Evolutionary conservation across 2,113 vertebrate genomes (phyloP).

Genomic region (Osmerus mordax): DNA sequence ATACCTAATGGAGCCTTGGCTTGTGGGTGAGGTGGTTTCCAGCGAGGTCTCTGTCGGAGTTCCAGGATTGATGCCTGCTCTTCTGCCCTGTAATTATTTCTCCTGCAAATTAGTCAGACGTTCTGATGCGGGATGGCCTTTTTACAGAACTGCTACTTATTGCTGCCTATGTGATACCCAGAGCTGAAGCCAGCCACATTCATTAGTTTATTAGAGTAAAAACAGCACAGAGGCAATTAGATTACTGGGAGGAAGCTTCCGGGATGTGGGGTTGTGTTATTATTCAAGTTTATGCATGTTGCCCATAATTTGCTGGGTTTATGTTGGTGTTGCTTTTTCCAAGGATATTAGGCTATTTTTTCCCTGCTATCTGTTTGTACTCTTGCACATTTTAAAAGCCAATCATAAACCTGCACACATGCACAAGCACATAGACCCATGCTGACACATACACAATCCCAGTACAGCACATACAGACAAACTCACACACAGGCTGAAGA

Average conservation of each 20-base stretch:
- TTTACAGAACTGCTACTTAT: slow-evolving; percentile 67
- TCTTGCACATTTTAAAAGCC: slow-evolving; percentile 57
- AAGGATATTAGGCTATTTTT: slow-evolving; percentile 44
- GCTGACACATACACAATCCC: slow-evolving; percentile 37
- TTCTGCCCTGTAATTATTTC: slow-evolving; percentile 81
- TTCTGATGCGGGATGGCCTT: slow-evolving; percentile 54
- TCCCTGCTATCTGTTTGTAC: slow-evolving; percentile 56
- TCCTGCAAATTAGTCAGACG: slow-evolving; percentile 72
- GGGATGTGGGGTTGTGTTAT: slow-evolving; percentile 61
- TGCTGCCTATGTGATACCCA: slow-evolving; percentile 64
- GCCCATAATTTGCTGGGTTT: slow-evolving; percentile 61
- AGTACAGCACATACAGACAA: not conserved
- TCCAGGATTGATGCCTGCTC: slow-evolving; percentile 79
- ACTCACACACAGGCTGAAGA: not conserved
- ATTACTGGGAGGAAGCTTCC: slow-evolving; percentile 64
- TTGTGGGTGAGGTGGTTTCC: slow-evolving; percentile 72
- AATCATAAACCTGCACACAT: slow-evolving; percentile 45
- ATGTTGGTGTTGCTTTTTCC: slow-evolving; percentile 61
- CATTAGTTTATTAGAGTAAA: slow-evolving; percentile 73
- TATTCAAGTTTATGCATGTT: slow-evolving; percentile 66
- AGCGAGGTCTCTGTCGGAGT: slow-evolving; percentile 67
- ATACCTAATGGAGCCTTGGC: slow-evolving; percentile 76
- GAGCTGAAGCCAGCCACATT: slow-evolving; percentile 60
- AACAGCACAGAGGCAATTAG: slow-evolving; percentile 70
- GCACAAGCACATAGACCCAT: slow-evolving; percentile 37